Evolutionary conservation across 2,888 invertebrate genomes (phyloP), one percentile per base, ranked within the genome.

Genomic region (Cremastobaeus sp.): DNA sequence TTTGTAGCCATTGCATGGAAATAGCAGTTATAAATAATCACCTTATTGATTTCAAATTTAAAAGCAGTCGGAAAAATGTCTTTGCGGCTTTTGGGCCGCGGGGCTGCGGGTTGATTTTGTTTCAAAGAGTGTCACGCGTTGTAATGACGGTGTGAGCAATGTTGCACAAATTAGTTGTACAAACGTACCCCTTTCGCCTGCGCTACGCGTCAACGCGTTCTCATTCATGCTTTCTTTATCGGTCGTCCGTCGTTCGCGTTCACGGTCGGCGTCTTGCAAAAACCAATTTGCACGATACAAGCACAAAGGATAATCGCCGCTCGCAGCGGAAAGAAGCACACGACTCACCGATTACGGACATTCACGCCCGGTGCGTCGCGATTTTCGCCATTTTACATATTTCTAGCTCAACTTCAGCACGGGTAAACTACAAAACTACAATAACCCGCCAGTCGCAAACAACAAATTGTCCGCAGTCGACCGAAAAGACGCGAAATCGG

Each of bases 141-240:
- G 55, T 34, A 47, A 47, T 45, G 35, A 45, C 45, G 21, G 11
- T 18, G 54, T 54, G 18, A 60, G 37, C 47, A 39, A 55, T 14
- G 21, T 48, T 12, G 65, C 28, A 32, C 8, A 54, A 52, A 65
- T 59, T 65, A 54, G 52, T 52, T 15, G 52, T 57, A 57, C 52
- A 59, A 52, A 64, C 59, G 54, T 57, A 50, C 54, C 74, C 60
- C 54, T 65, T 69, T 69, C 43, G 57, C 11, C 15, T 30, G 57
- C 30, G 47, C 43, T 55, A 74, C 59, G 66, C 74, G 70, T 70
- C 65, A 74, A 37, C 66, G 74, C 70, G 70, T 74, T 74, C 65
- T 74, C 74, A 74, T 74, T 74, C 74, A 75, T 66, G 70, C 70
- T 70, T 75, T 71, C 70, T 66, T 75, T 66, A 52, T 64, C 52